Percentiles rank a stretch among this genome's conserved stretches.
Evolutionary conservation across 2,797 vertebrate genomes (phyloP).

Genomic region (Enteromius fasciolatus): DNA sequence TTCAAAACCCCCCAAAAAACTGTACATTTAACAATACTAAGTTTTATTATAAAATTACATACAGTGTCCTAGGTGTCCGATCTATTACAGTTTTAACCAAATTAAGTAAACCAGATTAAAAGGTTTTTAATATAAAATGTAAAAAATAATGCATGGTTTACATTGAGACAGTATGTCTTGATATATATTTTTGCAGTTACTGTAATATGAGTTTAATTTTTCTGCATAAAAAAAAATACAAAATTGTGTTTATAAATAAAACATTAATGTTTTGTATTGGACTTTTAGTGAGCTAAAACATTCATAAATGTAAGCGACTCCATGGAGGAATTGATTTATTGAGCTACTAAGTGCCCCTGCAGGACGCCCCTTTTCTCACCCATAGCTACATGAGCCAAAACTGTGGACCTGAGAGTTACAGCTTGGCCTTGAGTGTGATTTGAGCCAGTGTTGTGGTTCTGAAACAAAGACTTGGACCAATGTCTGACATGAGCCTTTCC

Average conservation of each 20-base stretch:
- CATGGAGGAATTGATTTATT: background rate
- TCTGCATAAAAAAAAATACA: background rate
- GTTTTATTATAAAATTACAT: background rate
- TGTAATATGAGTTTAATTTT: background rate
- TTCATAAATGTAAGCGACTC: background rate
- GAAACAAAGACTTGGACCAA: background rate
- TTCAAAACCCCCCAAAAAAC: background rate
- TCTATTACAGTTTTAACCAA: background rate
- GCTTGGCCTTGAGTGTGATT: background rate
- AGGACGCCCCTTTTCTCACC: constrained; percentile 1
- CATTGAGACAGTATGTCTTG: background rate
- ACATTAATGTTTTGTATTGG: constrained; percentile 7
- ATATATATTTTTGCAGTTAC: background rate
- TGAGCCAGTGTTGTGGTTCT: constrained; percentile 13
- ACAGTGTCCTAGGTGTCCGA: background rate
- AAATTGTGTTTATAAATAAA: background rate
- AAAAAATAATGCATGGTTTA: background rate
- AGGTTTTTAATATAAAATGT: background rate
- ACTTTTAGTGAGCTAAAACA: background rate
- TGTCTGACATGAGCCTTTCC: constrained; percentile 20
- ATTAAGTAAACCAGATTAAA: background rate
- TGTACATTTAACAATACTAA: background rate
- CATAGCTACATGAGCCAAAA: background rate
- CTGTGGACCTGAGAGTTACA: constrained; percentile 14
- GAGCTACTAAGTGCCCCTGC: background rate